Evolutionary conservation across 2,113 vertebrate species (phyloP).

Genomic region (Xyliphius kryptos): DNA sequence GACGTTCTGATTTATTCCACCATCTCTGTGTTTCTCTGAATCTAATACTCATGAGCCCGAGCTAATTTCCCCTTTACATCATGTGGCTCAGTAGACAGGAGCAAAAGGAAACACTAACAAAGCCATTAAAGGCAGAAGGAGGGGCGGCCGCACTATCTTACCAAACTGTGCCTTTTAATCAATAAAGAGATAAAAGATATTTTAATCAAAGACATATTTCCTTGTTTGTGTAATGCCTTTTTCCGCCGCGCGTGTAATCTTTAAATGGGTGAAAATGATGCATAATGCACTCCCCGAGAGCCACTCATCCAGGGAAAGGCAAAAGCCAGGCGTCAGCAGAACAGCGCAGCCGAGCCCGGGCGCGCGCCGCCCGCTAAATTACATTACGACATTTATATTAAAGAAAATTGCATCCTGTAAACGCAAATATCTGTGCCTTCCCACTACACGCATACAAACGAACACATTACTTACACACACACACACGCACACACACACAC

Average conservation of each 20-base stretch:
- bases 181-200: slow-evolving; percentile 74
- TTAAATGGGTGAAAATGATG: slow-evolving; percentile 62
- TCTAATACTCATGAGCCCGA: neutral
- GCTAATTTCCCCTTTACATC: slow-evolving; percentile 12
- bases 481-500: slow-evolving; percentile 44
- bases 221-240: slow-evolving; percentile 56
- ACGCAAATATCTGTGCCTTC: slow-evolving; percentile 73
- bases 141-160: slow-evolving; percentile 59
- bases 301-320: slow-evolving; percentile 60
- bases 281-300: slow-evolving; percentile 56
- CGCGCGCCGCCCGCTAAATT: slow-evolving; percentile 80
- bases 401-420: slow-evolving; percentile 90
- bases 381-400: slow-evolving; percentile 88
- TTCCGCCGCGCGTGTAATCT: slow-evolving; percentile 56
- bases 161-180: slow-evolving; percentile 70
- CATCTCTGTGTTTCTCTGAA: neutral
- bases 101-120: slow-evolving; percentile 21
- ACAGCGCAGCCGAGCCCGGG: slow-evolving; percentile 61
- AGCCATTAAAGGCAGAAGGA: slow-evolving; percentile 38
- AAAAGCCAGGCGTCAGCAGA: slow-evolving; percentile 75
- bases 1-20: neutral
- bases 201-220: slow-evolving; percentile 70
- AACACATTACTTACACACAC: slow-evolving; percentile 51
- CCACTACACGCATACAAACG: slow-evolving; percentile 44
- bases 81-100: neutral